A percentile compares a stretch with the other conserved stretches of the same genome.
phyloP scores from a whole-genome alignment of 2,797 vertebrate genomes.

The Liparis tanakae region DNA sequence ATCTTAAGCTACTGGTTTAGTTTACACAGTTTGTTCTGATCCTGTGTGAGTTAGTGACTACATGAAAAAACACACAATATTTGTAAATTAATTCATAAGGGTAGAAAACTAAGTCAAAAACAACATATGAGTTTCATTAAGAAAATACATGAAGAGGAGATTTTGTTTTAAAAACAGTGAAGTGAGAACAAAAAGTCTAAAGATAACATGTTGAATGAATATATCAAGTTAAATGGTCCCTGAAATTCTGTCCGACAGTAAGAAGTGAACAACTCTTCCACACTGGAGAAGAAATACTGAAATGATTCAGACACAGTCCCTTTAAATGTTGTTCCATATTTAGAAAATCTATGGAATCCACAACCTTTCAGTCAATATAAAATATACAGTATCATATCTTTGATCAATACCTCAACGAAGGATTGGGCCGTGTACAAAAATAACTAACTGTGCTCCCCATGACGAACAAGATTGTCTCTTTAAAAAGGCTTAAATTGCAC shows the following conservation, averaged over 20 bases:
- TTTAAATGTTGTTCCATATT: slow-evolving; percentile 46
- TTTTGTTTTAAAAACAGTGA: slow-evolving; percentile 8
- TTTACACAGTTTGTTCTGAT: slow-evolving; percentile 29
- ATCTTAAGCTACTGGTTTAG: slow-evolving; percentile 29
- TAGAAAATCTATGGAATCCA: slow-evolving; percentile 33
- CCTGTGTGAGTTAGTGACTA: slow-evolving; percentile 34
- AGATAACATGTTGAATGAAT: slow-evolving; percentile 18
- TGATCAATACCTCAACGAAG: slow-evolving; percentile 11
- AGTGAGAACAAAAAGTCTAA: slow-evolving; percentile 30
- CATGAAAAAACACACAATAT: slow-evolving; percentile 20
- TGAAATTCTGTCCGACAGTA: slow-evolving; percentile 41
- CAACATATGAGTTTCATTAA: slow-evolving; percentile 20
- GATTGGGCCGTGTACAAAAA: slow-evolving; percentile 22
- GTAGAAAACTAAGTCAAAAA: slow-evolving; percentile 30
- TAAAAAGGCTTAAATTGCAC: slow-evolving; percentile 66
- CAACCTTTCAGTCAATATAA: slow-evolving; percentile 51
- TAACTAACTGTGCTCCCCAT: slow-evolving; percentile 18
- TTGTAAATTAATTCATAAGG: slow-evolving; percentile 8
- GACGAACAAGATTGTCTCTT: slow-evolving; percentile 32
- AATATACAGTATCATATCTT: slow-evolving; percentile 33
- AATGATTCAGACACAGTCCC: slow-evolving; percentile 54
- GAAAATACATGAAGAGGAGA: slow-evolving; percentile 14
- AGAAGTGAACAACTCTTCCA: slow-evolving; percentile 22
- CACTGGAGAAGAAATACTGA: slow-evolving; percentile 34
- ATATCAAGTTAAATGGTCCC: slow-evolving; percentile 38